Conservation (phyloP, 2,797 vertebrate genomes). For the Zenarchopterus dispar region DNA sequence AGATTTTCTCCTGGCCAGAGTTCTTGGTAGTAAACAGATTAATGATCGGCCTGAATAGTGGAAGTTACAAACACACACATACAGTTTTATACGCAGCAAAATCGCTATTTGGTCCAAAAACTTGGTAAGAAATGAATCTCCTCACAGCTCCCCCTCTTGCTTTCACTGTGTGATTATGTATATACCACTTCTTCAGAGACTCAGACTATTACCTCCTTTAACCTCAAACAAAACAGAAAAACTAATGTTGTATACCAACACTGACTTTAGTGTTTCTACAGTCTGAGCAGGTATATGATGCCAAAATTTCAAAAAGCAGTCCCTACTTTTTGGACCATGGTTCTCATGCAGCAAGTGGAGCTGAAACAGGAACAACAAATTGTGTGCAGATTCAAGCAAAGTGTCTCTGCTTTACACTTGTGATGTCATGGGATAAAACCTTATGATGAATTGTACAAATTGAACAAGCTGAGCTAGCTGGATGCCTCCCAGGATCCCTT, state of each 20-base stretch:
- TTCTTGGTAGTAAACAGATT: conserved; percentile 75
- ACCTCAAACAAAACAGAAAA: conserved; percentile 5
- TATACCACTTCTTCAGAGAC: background rate
- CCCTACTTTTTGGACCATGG: too few relatives aligned
- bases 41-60: conserved; percentile 73
- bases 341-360: conserved; percentile 4
- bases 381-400: background rate
- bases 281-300: conserved; percentile 6
- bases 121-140: background rate
- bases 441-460: conserved; percentile 15
- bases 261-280: conserved; percentile 12
- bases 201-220: too few relatives aligned
- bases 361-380: background rate
- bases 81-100: too few relatives aligned
- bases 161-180: background rate
- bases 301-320: conserved; percentile 1
- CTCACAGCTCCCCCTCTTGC: background rate
- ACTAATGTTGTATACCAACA: background rate
- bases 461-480: conserved; percentile 23
- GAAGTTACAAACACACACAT: conserved; percentile 37
- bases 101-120: too few relatives aligned
- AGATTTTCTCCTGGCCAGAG: conserved; percentile 61
- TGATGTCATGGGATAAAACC: background rate
- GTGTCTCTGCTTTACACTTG: conserved; percentile 2
- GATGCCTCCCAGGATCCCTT: conserved; percentile 26